Conservation (phyloP, 2,888 invertebrate genomes). For the Hedychridium roseum region DNA sequence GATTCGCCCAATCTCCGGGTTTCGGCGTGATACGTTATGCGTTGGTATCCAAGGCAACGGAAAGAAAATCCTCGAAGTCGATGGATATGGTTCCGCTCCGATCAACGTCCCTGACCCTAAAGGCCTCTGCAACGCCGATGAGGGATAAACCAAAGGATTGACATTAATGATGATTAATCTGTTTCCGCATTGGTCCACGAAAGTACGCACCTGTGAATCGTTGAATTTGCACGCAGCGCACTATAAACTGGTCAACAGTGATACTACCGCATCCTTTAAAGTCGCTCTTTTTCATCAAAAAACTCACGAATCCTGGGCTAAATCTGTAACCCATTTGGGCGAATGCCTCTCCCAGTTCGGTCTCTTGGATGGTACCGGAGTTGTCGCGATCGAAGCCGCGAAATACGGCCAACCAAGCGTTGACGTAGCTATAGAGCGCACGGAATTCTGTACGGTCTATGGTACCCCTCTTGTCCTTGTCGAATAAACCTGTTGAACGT, state of each 20-base stretch:
- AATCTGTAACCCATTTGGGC: conserved; percentile 90
- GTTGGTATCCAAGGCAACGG: conserved; percentile 80
- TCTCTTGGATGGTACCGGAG: conserved; percentile 84
- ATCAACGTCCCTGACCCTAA: conserved; percentile 79
- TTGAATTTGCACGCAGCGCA: conserved; percentile 87
- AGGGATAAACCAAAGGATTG: conserved; percentile 1
- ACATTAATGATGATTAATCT: not conserved
- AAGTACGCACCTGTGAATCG: conserved; percentile 71
- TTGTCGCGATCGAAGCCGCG: conserved; percentile 85
- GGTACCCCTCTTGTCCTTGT: conserved; percentile 82
- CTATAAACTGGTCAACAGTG: conserved; percentile 88
- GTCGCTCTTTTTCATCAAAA: conserved; percentile 77
- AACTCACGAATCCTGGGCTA: conserved; percentile 78
- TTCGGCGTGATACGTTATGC: conserved; percentile 50
- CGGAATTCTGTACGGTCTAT: conserved; percentile 87
- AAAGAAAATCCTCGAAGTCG: conserved; percentile 90
- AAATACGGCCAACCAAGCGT: conserved; percentile 88
- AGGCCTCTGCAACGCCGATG: conserved; percentile 73
- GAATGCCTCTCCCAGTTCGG: conserved; percentile 79
- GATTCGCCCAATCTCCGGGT: not conserved
- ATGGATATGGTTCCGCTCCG: conserved; percentile 85
- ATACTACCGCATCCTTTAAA: conserved; percentile 70
- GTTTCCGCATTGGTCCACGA: not conserved
- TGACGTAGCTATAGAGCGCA: conserved; percentile 85
- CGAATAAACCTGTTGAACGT: conserved; percentile 80